Conservation (phyloP, 2,113 vertebrate genomes). For the Stigmatopora argus region DNA sequence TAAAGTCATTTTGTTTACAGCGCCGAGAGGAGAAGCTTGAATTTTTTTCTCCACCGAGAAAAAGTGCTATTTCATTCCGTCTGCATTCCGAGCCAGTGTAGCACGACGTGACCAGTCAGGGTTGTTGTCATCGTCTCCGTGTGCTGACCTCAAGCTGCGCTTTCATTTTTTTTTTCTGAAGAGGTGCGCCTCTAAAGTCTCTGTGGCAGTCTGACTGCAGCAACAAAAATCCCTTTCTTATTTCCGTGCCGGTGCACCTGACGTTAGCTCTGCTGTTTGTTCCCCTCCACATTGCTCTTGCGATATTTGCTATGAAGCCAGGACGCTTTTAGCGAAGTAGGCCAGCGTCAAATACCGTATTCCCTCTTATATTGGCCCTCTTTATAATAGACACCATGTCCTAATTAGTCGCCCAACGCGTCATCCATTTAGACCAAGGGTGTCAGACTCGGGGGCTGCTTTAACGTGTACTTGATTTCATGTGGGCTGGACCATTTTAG, state of each 20-base stretch:
- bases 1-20: not conserved
- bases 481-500: too few relatives aligned
- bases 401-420: not conserved
- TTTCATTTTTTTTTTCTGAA: constrained; percentile 24
- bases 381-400: not conserved
- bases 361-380: not conserved
- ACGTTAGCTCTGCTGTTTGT: constrained; percentile 17
- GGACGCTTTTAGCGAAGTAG: not conserved
- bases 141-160: constrained; percentile 9
- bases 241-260: not conserved
- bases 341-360: constrained; percentile 4
- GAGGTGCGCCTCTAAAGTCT: constrained; percentile 15
- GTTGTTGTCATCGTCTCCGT: not conserved
- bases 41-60: not conserved
- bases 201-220: constrained; percentile 2
- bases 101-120: not conserved
- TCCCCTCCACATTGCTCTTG: constrained; percentile 13
- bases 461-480: too few relatives aligned
- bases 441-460: too few relatives aligned
- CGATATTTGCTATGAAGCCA: not conserved
- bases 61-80: not conserved
- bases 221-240: constrained; percentile 26
- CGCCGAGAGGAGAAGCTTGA: not conserved
- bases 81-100: not conserved
- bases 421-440: not conserved